Evolutionary conservation across 2,113 vertebrate species (phyloP).

Genomic region (Deroptyus accipitrinus): DNA sequence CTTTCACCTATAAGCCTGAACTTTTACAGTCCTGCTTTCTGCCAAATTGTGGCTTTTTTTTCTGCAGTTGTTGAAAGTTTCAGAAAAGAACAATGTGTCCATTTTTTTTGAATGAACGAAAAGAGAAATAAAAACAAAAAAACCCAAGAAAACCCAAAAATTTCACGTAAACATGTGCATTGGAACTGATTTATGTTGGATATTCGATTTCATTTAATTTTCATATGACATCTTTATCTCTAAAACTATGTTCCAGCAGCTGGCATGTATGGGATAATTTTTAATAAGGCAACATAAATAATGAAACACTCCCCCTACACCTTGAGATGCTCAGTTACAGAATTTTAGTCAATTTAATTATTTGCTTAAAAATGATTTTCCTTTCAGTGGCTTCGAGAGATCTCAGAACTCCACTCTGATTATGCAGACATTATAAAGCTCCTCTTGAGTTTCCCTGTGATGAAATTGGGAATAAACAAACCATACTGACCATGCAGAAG

Average conservation of each 20-base stretch:
- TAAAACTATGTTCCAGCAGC: neutral
- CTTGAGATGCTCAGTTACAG: neutral
- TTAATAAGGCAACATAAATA: neutral
- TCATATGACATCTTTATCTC: neutral
- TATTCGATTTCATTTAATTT: neutral
- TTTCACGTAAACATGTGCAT: neutral
- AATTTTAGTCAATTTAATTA: neutral
- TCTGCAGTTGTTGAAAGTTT: conserved; percentile 22
- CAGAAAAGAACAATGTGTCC: neutral
- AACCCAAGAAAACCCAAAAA: neutral
- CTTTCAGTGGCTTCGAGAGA: neutral
- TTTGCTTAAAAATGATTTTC: neutral
- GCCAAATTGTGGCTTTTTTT: neutral
- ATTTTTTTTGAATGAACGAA: conserved; percentile 17
- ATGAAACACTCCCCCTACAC: neutral
- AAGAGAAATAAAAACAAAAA: neutral
- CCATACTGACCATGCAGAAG: neutral
- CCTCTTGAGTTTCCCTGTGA: neutral
- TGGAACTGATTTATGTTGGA: neutral
- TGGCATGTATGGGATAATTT: neutral
- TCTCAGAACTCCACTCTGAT: neutral
- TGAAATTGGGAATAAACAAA: neutral
- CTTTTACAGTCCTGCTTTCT: conserved; percentile 19
- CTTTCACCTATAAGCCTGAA: conserved; percentile 45
- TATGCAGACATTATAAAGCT: neutral